Base-by-base conservation (phyloP, 2,113 vertebrate species). In the Lanius collurio region DNA sequence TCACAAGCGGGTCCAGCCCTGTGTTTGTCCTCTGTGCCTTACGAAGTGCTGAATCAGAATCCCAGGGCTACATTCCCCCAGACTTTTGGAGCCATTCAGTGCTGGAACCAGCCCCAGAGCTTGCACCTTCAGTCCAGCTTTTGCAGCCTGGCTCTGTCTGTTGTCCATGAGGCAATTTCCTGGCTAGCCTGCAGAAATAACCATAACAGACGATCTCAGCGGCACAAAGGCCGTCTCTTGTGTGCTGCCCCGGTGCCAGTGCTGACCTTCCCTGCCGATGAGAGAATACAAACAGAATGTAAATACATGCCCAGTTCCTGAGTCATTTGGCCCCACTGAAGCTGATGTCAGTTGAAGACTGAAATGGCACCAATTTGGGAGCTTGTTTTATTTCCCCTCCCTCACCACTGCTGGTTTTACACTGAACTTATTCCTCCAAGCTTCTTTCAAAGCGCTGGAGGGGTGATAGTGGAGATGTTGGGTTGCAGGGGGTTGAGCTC, bases 161-260 rank as follows among this genome's bases (percentile, higher is more conserved):
- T 37, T 69, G 90, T 70, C 83, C 91, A 93, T 97, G 94, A 95
- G 90, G 93, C 92, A 95, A 95, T 95, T 97, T 95, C 96, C 96
- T 97, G 95, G 88, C 97, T 89, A 94, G 90, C 78, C 94, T 83
- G 84, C 77, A 84, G 93, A 82, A 94, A 94, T 65, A 94, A 94
- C 89, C 94, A 95, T 59, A 96, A 91, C 92, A 96, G 92, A 93
- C 83, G 60, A 82, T 76, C 92, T 97, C 91, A 95, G 63, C 57
- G 53, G 75, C 89, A 88, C 95, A 97, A 94, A 95, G 92, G 80
- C 73, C 20, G 94, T 59, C 92, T 97, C 70, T 96, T 93, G 86
- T 95, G 91, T 15, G 65, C 83, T 76, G 80, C 79, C 56, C 33
- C 5, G 44, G 22, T 95, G 97, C 97, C 96, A 96, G 26, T 2